phyloP scores from a whole-genome alignment of 2,113 vertebrate species.

The Gymnobelideus leadbeateri region DNA sequence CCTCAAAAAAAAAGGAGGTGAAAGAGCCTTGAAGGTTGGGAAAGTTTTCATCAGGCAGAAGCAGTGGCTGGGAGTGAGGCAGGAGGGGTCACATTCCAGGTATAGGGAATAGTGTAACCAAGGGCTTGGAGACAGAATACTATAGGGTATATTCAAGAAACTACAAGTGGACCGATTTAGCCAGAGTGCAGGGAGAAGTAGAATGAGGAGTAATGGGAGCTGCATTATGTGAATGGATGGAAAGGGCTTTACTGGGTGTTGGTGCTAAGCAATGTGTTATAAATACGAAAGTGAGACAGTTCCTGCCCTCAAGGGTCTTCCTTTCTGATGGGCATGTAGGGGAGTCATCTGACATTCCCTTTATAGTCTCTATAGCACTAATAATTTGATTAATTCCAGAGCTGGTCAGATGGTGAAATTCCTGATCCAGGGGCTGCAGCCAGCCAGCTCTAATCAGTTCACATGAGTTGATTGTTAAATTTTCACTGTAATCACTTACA shows the following conservation, averaged over 20 bases:
- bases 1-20: neutral
- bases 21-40: neutral
- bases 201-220: neutral
- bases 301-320: neutral
- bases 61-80: too few relatives aligned
- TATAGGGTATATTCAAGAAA: too few relatives aligned
- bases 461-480: neutral
- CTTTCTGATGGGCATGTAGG: neutral
- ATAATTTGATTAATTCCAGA: too few relatives aligned
- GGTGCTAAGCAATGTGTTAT: neutral
- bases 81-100: neutral
- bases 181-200: too few relatives aligned
- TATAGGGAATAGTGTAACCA: neutral
- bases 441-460: neutral
- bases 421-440: neutral
- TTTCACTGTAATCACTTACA: neutral
- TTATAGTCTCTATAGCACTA: neutral
- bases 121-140: neutral
- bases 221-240: neutral
- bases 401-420: too few relatives aligned
- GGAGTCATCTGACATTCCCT: neutral
- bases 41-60: neutral
- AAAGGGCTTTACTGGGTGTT: neutral
- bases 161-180: too few relatives aligned
- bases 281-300: neutral